Percentiles rank a stretch among this genome's conserved stretches.
Evolutionary conservation across 2,113 vertebrate genomes (phyloP).

Genomic region (Taurulus bubalis): DNA sequence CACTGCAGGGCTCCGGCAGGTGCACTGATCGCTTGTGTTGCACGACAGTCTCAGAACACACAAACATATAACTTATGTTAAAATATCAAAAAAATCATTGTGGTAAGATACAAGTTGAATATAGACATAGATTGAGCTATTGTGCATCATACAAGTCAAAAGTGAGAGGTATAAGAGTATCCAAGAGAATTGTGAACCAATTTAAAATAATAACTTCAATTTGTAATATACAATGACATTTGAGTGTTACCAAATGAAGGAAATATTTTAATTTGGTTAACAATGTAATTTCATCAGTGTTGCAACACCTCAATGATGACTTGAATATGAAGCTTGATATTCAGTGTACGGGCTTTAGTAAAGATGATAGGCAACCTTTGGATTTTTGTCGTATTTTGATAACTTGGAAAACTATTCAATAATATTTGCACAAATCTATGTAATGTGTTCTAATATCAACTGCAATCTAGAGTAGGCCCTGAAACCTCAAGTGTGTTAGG

Average conservation of each 20-base stretch:
- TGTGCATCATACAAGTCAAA: not conserved
- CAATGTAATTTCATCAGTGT: not conserved
- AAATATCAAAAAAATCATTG: too few species aligned
- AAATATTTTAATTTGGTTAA: not conserved
- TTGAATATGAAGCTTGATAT: not conserved
- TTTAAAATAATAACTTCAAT: not conserved
- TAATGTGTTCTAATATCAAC: constrained; percentile 3
- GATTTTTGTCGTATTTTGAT: not conserved
- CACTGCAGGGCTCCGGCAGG: too few species aligned
- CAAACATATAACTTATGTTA: too few species aligned
- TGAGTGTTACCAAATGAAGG: not conserved
- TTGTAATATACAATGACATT: too few species aligned
- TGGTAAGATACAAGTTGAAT: not conserved
- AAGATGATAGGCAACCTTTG: not conserved
- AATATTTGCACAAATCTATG: not conserved
- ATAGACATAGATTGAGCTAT: not conserved
- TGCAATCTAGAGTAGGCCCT: constrained; percentile 23
- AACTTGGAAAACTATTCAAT: constrained; percentile 4
- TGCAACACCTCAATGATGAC: not conserved
- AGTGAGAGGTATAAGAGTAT: not conserved
- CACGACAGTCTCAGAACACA: too few species aligned
- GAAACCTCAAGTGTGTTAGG: constrained; percentile 37
- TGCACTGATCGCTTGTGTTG: too few species aligned
- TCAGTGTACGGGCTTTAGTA: not conserved
- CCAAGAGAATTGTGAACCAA: too few species aligned